Evolutionary conservation across 1,140 invertebrate genomes (phyloP).

Genomic region (Macrostomum lignano): DNA sequence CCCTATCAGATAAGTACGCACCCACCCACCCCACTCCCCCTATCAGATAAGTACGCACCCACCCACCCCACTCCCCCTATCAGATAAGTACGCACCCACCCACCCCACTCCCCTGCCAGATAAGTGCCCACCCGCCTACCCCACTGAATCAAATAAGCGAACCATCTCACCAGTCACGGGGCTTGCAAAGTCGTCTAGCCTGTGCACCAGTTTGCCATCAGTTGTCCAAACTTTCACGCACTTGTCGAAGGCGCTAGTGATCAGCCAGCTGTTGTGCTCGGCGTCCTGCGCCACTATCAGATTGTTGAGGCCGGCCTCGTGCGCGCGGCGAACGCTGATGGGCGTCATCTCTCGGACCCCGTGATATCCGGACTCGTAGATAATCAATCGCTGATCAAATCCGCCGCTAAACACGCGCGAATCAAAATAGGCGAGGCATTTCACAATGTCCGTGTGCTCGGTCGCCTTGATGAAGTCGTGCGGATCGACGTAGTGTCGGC

Average conservation of each 20-base stretch:
- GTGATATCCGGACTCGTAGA: constrained; percentile 23
- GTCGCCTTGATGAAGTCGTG: constrained; percentile 13
- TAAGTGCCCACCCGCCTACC: no score
- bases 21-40: no score
- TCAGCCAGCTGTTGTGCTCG: constrained; percentile 23
- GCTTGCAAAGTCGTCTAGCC: constrained; percentile 18
- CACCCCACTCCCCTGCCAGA: no score
- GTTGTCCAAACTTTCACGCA: constrained; percentile 24
- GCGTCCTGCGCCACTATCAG: constrained; percentile 18
- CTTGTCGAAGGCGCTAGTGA: constrained; percentile 28
- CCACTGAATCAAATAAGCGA: no score
- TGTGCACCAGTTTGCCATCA: constrained; percentile 23
- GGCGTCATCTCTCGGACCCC: constrained; percentile 15
- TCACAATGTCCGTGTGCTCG: constrained; percentile 24
- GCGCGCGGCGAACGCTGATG: constrained; percentile 14
- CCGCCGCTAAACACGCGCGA: constrained; percentile 22
- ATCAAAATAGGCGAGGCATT: constrained; percentile 20
- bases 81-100: no score
- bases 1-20: no score
- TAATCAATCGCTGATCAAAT: constrained; percentile 21
- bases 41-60: no score
- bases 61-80: no score
- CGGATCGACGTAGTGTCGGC: constrained; percentile 16
- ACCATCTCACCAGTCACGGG: constrained; percentile 22
- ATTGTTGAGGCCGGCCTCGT: constrained; percentile 26